A percentile compares a stretch with the other conserved stretches of the same genome.
These are phyloP conservation scores for Anableps anableps DNA, from an alignment of 2,797 vertebrate genomes.

Conservation along the genomic window DNA sequence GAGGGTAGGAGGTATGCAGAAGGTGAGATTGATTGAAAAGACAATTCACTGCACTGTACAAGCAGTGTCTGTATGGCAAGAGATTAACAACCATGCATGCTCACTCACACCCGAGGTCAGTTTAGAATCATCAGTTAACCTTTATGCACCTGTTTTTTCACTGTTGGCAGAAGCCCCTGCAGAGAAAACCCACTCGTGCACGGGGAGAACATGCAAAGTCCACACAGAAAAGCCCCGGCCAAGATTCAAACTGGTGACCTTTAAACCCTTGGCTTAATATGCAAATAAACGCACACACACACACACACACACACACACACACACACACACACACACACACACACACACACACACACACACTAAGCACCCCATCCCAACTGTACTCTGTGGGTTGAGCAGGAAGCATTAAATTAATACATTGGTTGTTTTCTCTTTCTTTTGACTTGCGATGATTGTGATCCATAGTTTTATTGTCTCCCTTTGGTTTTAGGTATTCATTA, in stretches of 20 bases:
- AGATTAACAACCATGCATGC: background rate
- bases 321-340: background rate
- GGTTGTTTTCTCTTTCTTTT: background rate
- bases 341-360: background rate
- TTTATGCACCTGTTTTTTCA: background rate
- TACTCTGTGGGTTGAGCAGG: background rate
- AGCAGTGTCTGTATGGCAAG: background rate
- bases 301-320: background rate
- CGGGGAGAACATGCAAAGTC: background rate
- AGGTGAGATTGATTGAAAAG: conserved; percentile 11
- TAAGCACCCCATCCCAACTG: too few species aligned
- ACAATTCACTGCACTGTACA: conserved; percentile 42
- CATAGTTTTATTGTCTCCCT: background rate
- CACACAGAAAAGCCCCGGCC: background rate
- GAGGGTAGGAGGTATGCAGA: conserved; percentile 13
- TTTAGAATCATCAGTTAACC: background rate
- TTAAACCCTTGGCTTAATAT: background rate
- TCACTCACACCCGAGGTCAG: conserved; percentile 5
- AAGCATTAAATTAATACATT: background rate
- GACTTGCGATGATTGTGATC: too few species aligned
- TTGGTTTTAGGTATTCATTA: background rate
- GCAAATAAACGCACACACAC: background rate
- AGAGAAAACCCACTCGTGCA: background rate
- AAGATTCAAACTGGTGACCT: background rate
- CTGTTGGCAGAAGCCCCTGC: conserved; percentile 64